phyloP scores from a whole-genome alignment of 2,113 vertebrate genomes.

The Galeopterus variegatus region DNA sequence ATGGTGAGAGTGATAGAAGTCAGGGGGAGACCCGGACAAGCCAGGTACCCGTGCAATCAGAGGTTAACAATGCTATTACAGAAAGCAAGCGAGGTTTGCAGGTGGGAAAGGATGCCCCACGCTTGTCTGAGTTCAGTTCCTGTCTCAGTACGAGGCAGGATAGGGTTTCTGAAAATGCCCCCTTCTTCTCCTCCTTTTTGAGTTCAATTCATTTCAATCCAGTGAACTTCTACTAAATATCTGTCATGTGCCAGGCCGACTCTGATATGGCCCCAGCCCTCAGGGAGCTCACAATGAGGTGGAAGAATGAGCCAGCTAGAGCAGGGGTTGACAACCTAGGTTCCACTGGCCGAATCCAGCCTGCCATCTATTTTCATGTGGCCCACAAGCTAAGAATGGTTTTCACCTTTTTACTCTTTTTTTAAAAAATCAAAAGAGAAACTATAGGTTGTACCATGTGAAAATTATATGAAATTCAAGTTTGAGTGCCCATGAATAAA shows the following conservation, averaged over 20 bases:
- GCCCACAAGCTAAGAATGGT: neutral
- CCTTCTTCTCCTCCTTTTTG: neutral
- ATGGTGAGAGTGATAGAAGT: neutral
- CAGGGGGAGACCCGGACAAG: neutral
- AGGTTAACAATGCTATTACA: neutral
- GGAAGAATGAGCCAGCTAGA: neutral
- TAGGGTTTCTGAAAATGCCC: neutral
- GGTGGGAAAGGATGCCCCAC: neutral
- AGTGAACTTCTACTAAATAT: neutral
- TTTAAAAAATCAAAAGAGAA: neutral
- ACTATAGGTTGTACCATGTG: neutral
- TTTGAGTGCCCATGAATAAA: neutral
- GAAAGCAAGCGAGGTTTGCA: neutral
- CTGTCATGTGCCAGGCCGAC: neutral
- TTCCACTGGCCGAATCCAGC: neutral
- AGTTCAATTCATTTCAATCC: conserved; percentile 12
- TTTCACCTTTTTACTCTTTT: neutral
- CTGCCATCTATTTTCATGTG: neutral
- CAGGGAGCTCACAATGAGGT: neutral
- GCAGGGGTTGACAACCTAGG: neutral
- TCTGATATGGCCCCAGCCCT: neutral
- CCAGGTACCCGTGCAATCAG: neutral
- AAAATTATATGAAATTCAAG: neutral
- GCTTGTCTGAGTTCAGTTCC: neutral
- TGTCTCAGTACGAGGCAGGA: conserved; percentile 59